These are phyloP conservation scores for Conistra vaccinii DNA, from an alignment of 2,888 invertebrate species.

Conservation along the genomic window DNA sequence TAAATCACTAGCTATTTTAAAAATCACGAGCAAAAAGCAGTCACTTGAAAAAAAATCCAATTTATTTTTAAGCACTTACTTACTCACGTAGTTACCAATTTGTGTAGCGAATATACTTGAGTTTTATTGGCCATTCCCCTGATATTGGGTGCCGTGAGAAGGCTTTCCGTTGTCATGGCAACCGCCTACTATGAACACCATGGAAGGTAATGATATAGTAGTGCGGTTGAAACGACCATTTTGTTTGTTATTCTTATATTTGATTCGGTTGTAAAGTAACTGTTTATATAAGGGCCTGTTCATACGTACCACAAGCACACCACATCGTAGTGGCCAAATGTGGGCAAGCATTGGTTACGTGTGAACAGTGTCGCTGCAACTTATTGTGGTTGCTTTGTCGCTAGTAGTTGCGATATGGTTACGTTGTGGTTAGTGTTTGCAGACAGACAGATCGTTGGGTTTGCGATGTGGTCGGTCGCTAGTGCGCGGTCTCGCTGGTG, in stretches of 20 bases:
- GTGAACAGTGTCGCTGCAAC: neutral
- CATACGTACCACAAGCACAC: neutral
- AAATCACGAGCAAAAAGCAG: constrained; percentile 62
- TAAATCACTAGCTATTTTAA: constrained; percentile 45
- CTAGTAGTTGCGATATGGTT: neutral
- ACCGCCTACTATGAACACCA: constrained; percentile 64
- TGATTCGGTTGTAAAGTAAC: constrained; percentile 26
- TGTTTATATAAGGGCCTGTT: neutral
- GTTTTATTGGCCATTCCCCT: constrained; percentile 83
- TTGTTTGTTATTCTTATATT: constrained; percentile 49
- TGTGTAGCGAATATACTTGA: constrained; percentile 79
- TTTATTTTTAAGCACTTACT: constrained; percentile 74
- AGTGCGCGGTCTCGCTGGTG: neutral
- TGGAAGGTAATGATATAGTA: constrained; percentile 61
- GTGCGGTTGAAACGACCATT: constrained; percentile 48
- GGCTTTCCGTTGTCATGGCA: constrained; percentile 71
- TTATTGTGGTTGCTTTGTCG: neutral
- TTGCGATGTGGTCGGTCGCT: too few species aligned
- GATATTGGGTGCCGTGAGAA: constrained; percentile 78
- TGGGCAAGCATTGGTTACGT: neutral
- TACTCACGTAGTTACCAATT: constrained; percentile 63
- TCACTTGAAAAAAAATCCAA: constrained; percentile 71
- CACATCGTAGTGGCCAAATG: neutral
- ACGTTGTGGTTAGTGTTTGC: neutral
- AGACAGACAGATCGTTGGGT: too few species aligned